Base-by-base conservation (phyloP, 2,113 vertebrate species). In the Okapia johnstoni region DNA sequence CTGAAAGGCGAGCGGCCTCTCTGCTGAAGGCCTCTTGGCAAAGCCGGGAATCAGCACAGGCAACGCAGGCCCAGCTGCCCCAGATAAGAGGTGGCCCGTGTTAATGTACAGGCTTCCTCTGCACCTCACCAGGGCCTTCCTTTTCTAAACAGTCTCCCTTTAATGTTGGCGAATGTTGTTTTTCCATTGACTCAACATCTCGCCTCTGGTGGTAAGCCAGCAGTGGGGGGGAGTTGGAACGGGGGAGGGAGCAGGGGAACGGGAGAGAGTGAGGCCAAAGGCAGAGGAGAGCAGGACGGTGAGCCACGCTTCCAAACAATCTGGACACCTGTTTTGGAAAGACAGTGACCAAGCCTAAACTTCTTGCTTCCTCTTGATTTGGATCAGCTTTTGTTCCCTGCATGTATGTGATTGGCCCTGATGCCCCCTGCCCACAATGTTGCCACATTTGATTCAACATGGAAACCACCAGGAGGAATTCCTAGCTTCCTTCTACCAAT, bases 81-180 rank as follows among this genome's bases (percentile, higher is more conserved):
- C 99, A 99, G 99, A 99, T 99, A 99, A 99, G 99, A 99, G 99
- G 99, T 99, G 99, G 99, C 99, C 99, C 98, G 99, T 99, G 99
- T 99, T 99, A 99, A 99, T 99, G 99, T 98, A 98, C 99, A 99
- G 99, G 99, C 99, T 99, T 99, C 99, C 99, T 99, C 99, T 99
- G 99, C 99, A 99, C 99, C 99, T 99, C 99, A 98, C 98, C 99
- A 99, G 99, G 99, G 99, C 99, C 99, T 99, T 99, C 99, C 99
- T 99, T 99, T 99, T 99, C 99, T 98, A 99, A 99, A 99, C 99
- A 99, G 98, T 97, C 98, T 98, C 99, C 99, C 99, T 99, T 99
- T 99, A 99, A 99, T 99, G 99, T 99, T 98, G 98, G 98, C 98
- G 98, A 99, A 99, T 99, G 99, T 85, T 99, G 98, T 99, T 99